Base-by-base conservation (phyloP, 2,797 vertebrate genomes). In the Coluber constrictor region DNA sequence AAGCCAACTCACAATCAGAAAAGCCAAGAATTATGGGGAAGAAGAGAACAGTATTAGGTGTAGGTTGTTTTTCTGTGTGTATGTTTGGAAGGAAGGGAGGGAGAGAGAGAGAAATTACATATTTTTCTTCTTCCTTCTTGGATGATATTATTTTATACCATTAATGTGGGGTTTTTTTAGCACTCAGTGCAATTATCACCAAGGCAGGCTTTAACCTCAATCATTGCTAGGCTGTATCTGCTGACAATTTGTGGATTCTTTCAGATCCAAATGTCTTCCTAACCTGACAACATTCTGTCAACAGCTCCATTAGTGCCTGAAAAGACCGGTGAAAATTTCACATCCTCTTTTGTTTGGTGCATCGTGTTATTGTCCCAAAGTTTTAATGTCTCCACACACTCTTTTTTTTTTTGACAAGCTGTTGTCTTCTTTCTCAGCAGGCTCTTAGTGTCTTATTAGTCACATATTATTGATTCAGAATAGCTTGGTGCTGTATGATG, bases 101-200 rank as follows among this genome's bases (percentile, higher is more conserved):
- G 51, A 54, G 51, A 54, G n/a, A 55, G 51, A 54, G n/a, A 55
- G 47, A 27, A 83, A 0, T 3, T 93, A 91, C 89, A 88, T 32
- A 89, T 93, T 88, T 70, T 70, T 32, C 74, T 37, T 59, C 57
- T 94, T 96, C 18, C 87, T 93, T 90, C 83, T 60, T 6, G 12
- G 83, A 74, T 92, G 92, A 92, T 93, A 70, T 93, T 95, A 87
- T 95, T 95, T 95, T 95, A 93, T 92, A 79, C 88, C 95, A 92
- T 93, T 63, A 94, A 0, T 0, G 23, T 91, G 61, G 61, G 43
- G 88, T 59, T 95, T 95, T 94, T 93, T 79, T 74, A 56, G 79
- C 92, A 87, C 60, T 94, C 0, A 0, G 90, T 94, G 91, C 79
- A 95, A 93, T 96, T 95, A 94, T 93, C 93, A 83, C 90, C 79